Conservation (phyloP, 2,797 vertebrate species). For the Ptychadena robeensis region DNA sequence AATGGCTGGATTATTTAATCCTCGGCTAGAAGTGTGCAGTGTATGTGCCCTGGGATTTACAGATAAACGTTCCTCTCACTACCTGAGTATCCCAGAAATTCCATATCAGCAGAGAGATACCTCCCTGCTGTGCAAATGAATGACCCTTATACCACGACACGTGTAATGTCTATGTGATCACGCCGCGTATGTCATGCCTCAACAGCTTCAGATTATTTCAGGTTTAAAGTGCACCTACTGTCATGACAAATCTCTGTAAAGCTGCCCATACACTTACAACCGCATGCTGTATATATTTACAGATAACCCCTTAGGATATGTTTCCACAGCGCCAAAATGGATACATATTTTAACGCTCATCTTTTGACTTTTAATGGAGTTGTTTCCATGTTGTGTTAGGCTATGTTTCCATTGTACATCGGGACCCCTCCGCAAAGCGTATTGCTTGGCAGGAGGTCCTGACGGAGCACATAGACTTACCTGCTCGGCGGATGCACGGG, state of each 20-base stretch:
- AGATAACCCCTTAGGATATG: too few relatives aligned
- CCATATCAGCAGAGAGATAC: neutral
- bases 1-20: conserved; percentile 50
- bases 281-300: too few relatives aligned
- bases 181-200: neutral
- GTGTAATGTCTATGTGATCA: neutral
- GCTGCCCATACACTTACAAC: too few relatives aligned
- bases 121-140: neutral
- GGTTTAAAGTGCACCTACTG: neutral
- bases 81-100: neutral
- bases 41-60: neutral
- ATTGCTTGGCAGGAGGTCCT: too few relatives aligned
- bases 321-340: too few relatives aligned
- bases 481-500: too few relatives aligned
- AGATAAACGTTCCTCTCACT: neutral
- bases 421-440: too few relatives aligned
- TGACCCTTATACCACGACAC: neutral
- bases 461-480: too few relatives aligned
- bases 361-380: too few relatives aligned
- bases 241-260: neutral
- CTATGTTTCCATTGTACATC: too few relatives aligned
- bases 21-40: neutral
- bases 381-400: too few relatives aligned
- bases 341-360: too few relatives aligned
- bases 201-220: neutral